These are phyloP conservation scores for Stramonita haemastoma DNA, from an alignment of 2,888 invertebrate species.

Conservation along the genomic window DNA sequence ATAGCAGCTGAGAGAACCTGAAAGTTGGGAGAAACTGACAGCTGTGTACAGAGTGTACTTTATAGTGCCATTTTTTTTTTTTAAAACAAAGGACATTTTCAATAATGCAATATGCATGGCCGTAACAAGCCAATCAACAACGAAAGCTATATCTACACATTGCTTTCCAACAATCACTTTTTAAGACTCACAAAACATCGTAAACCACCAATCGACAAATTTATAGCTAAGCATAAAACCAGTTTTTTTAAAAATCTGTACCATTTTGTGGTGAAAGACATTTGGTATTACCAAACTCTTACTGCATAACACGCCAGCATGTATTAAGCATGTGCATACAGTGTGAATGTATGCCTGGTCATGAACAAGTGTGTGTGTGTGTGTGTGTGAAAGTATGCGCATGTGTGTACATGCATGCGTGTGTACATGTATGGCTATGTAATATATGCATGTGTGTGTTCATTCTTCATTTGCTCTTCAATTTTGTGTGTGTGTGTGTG, in stretches of 20 bases:
- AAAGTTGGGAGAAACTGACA: too few species aligned
- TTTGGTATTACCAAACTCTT: neutral
- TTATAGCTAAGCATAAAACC: neutral
- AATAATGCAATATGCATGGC: too few species aligned
- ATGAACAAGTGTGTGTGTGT: neutral
- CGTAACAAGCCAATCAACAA: too few species aligned
- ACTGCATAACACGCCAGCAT: neutral
- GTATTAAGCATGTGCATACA: too few species aligned
- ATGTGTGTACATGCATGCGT: neutral
- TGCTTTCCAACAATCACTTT: too few species aligned
- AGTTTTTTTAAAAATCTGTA: neutral
- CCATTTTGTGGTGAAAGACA: neutral
- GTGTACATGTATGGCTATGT: neutral
- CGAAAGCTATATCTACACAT: too few species aligned
- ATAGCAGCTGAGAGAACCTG: too few species aligned
- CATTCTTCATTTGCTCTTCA: neutral
- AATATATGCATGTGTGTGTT: neutral
- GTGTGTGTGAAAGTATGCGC: neutral
- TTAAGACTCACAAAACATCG: neutral
- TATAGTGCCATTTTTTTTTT: too few species aligned
- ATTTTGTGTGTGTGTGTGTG: neutral
- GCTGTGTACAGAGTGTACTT: too few species aligned
- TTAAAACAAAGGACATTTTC: too few species aligned
- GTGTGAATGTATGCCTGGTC: neutral
- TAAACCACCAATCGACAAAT: neutral